A percentile compares a stretch with the other conserved stretches of the same genome.
These are phyloP conservation scores for Torymus aiolomorphi DNA, from an alignment of 2,888 invertebrate genomes.

Conservation along the genomic window DNA sequence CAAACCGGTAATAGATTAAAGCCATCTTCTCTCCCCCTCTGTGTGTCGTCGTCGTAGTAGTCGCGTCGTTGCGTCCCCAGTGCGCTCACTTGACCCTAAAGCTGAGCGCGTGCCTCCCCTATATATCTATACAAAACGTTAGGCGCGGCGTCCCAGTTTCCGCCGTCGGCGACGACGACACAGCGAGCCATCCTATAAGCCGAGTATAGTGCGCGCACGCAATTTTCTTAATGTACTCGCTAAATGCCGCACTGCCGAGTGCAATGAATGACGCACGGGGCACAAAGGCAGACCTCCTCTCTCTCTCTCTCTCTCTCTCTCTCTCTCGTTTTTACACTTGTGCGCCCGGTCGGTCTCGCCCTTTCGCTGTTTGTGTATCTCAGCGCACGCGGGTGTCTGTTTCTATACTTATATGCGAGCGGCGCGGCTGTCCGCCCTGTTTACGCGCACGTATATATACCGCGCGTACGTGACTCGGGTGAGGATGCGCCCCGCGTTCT, in stretches of 20 bases:
- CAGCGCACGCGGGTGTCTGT: neutral
- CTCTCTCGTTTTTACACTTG: neutral
- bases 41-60: too few relatives aligned
- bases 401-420: neutral
- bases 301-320: neutral
- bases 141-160: conserved; percentile 40
- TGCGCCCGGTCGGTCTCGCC: too few relatives aligned
- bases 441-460: too few relatives aligned
- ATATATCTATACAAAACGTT: neutral
- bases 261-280: conserved; percentile 33
- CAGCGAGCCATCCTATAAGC: neutral
- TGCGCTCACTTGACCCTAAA: conserved; percentile 71
- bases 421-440: too few relatives aligned
- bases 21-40: conserved; percentile 68
- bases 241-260: conserved; percentile 62
- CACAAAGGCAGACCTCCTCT: neutral
- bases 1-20: conserved; percentile 73
- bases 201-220: conserved; percentile 62
- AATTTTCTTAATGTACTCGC: conserved; percentile 75
- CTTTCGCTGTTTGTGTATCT: too few relatives aligned
- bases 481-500: too few relatives aligned
- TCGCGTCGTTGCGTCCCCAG: conserved; percentile 21
- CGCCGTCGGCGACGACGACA: neutral
- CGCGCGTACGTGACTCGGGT: conserved; percentile 5
- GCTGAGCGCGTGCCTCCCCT: neutral